A percentile compares a stretch with the other conserved stretches of the same genome.
Evolutionary conservation across 2,888 invertebrate species (phyloP).

Genomic region (Macrostomum cliftonense): DNA sequence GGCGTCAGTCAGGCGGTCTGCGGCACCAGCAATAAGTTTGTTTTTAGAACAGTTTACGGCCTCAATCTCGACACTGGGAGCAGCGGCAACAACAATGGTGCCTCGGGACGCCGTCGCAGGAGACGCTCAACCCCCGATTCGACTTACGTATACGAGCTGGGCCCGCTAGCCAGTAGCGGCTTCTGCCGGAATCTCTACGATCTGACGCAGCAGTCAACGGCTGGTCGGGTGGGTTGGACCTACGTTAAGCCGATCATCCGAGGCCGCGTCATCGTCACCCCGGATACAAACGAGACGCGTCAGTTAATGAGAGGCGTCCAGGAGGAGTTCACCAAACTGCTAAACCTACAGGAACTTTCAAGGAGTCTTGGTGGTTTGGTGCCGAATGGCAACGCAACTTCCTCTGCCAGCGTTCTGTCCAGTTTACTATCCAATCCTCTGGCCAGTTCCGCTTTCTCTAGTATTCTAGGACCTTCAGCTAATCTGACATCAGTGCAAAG

Average conservation of each 20-base stretch:
- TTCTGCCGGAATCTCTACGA: conserved; percentile 20
- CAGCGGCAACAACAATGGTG: no score
- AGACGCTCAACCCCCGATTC: no score
- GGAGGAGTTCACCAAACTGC: not conserved
- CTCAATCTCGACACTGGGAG: no score
- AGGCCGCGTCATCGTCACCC: conserved; percentile 35
- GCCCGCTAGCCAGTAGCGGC: not conserved
- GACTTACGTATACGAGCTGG: not conserved
- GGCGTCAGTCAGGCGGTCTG: no score
- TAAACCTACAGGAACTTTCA: not conserved
- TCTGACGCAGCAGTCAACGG: conserved; percentile 14
- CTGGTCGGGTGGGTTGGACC: conserved; percentile 33
- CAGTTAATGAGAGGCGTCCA: conserved; percentile 23
- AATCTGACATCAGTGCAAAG: no score
- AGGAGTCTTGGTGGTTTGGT: not conserved
- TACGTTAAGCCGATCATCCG: conserved; percentile 36
- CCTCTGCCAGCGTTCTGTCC: no score
- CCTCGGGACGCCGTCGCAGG: no score
- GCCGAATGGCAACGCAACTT: no score
- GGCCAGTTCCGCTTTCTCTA: conserved; percentile 10
- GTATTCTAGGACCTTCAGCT: no score
- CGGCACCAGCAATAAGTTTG: no score
- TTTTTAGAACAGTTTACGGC: no score
- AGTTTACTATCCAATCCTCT: conserved; percentile 16
- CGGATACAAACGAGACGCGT: conserved; percentile 24